These are phyloP conservation scores for Caenorhabditis remanei DNA, from an alignment of 1,140 invertebrate species.

Conservation along the genomic window DNA sequence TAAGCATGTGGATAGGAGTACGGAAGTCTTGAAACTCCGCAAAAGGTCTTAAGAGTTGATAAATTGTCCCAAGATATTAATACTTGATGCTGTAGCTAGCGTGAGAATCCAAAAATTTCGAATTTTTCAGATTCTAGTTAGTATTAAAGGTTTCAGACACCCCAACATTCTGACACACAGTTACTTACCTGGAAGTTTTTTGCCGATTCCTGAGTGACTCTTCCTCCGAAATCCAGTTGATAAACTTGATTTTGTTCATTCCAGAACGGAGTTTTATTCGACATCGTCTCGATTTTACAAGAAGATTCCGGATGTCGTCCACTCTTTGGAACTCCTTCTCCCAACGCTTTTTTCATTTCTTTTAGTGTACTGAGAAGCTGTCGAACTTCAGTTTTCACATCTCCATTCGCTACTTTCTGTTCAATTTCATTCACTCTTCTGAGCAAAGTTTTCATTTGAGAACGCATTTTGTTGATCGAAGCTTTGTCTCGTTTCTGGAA, in stretches of 20 bases:
- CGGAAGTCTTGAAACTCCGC: no score
- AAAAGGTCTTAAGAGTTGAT: no score
- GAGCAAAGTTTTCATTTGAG: constrained; percentile 71
- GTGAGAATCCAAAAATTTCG: no score
- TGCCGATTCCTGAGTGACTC: constrained; percentile 98
- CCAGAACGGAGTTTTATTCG: constrained; percentile 99
- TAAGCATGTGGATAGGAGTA: no score
- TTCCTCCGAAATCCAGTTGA: constrained; percentile 97
- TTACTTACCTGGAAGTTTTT: constrained; percentile 93
- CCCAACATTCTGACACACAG: background rate
- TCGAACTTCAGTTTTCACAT: constrained; percentile 63
- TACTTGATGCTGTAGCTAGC: no score
- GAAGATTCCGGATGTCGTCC: constrained; percentile 78
- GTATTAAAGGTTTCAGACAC: background rate
- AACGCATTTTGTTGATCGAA: constrained; percentile 47
- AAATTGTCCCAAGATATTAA: no score
- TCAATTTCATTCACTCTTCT: constrained; percentile 67
- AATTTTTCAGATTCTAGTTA: no score
- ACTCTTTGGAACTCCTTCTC: constrained; percentile 66
- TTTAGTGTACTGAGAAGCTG: constrained; percentile 52
- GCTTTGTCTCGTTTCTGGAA: constrained; percentile 79
- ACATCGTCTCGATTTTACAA: constrained; percentile 87
- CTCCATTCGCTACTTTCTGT: constrained; percentile 59
- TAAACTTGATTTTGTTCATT: constrained; percentile 99
- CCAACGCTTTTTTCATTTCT: constrained; percentile 59